phyloP scores from a whole-genome alignment of 2,113 vertebrate genomes.

The Onychorhynchus coronatus region DNA sequence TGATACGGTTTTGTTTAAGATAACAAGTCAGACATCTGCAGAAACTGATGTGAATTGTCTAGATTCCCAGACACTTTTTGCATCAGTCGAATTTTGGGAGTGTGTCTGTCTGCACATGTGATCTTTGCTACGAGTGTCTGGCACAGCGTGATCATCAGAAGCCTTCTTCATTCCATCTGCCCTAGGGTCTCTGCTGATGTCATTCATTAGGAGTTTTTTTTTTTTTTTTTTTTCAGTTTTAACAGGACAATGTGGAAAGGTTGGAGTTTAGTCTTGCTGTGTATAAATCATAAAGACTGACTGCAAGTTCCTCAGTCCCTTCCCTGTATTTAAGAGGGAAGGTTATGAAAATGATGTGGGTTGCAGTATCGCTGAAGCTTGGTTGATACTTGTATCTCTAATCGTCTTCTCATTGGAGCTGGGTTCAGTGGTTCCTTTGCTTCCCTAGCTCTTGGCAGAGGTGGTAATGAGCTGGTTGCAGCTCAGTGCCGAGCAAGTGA shows the following conservation, averaged over 20 bases:
- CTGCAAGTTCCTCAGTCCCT: background rate
- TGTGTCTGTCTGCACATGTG: constrained; percentile 29
- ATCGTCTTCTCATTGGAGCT: constrained; percentile 33
- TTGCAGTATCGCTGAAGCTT: constrained; percentile 34
- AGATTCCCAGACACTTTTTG: constrained; percentile 62
- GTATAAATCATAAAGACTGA: background rate
- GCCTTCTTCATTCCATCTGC: background rate
- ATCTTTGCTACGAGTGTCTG: constrained; percentile 59
- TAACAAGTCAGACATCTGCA: constrained; percentile 61
- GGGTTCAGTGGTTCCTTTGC: constrained; percentile 38
- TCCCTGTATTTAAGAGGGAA: background rate
- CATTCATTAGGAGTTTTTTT: background rate
- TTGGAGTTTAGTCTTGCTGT: background rate
- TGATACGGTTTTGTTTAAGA: constrained; percentile 63
- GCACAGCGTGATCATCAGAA: constrained; percentile 33
- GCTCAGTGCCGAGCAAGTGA: constrained; percentile 1
- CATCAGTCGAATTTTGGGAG: constrained; percentile 15
- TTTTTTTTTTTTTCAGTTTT: background rate
- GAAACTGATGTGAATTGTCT: constrained; percentile 57
- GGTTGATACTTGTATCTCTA: constrained; percentile 58
- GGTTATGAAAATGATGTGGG: constrained; percentile 59
- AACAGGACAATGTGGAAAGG: background rate
- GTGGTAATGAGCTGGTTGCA: constrained; percentile 43
- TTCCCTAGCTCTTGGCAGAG: constrained; percentile 50
- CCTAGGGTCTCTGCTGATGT: constrained; percentile 36